A percentile compares a stretch with the other conserved stretches of the same genome.
Conservation (phyloP, 2,113 vertebrate genomes). For the Brienomyrus brachyistius region DNA sequence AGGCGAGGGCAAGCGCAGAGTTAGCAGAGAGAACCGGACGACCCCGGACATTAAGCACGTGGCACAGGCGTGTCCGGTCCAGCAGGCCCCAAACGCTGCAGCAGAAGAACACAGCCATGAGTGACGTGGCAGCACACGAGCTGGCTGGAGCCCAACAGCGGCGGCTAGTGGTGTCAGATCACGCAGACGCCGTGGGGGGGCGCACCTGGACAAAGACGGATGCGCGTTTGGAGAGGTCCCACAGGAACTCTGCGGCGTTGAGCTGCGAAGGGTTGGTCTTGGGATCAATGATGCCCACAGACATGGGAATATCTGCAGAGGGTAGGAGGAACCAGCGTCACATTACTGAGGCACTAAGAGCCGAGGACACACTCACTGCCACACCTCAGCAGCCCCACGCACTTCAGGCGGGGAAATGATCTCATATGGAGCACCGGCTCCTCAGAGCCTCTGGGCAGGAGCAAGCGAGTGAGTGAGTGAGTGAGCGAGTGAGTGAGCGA, state of each 20-base stretch:
- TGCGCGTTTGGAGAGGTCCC: constrained; percentile 74
- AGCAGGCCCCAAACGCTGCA: not conserved
- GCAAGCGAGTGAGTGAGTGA: no score
- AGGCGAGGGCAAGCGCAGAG: no score
- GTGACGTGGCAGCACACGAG: not conserved
- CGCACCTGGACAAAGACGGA: constrained; percentile 78
- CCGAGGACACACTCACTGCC: not conserved
- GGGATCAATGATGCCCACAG: constrained; percentile 74
- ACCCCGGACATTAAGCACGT: not conserved
- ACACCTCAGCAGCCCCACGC: not conserved
- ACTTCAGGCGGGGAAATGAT: not conserved
- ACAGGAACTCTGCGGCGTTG: constrained; percentile 75
- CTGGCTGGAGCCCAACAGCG: not conserved
- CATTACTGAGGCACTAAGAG: not conserved
- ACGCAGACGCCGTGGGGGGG: not conserved
- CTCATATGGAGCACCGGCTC: not conserved
- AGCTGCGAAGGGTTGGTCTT: constrained; percentile 72
- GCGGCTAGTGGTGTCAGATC: not conserved
- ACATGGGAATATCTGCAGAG: constrained; percentile 71
- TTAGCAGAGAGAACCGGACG: not conserved
- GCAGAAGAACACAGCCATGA: not conserved
- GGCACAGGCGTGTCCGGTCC: not conserved
- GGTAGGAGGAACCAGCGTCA: not conserved
- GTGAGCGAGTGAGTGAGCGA: no score
- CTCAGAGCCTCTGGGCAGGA: not conserved